phyloP scores from a whole-genome alignment of 1,140 invertebrate species.

The Antheraea pernyi region DNA sequence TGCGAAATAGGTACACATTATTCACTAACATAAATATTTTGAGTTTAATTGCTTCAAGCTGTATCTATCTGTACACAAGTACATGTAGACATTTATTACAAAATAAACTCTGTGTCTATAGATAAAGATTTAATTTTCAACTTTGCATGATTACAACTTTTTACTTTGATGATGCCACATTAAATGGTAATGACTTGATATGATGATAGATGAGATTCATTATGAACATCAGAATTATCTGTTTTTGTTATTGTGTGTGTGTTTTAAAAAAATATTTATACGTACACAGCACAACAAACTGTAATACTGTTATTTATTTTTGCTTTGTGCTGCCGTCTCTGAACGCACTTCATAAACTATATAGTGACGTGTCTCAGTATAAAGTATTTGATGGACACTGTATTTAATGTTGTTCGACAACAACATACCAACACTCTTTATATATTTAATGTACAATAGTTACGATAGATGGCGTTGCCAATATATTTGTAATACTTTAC shows the following conservation, averaged over 20 bases:
- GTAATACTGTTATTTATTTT: neutral
- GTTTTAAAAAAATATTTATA: neutral
- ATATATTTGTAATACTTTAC: neutral
- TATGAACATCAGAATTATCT: neutral
- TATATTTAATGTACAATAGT: neutral
- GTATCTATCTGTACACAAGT: too few species aligned
- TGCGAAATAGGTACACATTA: constrained; percentile 53
- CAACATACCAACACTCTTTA: neutral
- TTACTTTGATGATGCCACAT: too few species aligned
- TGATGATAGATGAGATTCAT: neutral
- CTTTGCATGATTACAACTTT: neutral
- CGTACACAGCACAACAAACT: neutral
- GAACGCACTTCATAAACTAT: neutral
- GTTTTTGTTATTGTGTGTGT: neutral
- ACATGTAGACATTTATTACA: too few species aligned
- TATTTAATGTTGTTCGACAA: neutral
- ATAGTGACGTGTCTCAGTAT: neutral
- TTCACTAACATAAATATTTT: neutral
- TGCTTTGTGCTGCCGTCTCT: constrained; percentile 19
- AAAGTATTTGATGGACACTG: neutral
- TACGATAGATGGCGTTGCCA: neutral
- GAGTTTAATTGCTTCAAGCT: neutral
- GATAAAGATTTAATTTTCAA: too few species aligned
- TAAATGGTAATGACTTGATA: neutral
- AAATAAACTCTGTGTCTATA: too few species aligned